A percentile compares a stretch with the other conserved stretches of the same genome.
Conservation (phyloP, 1,140 invertebrate species). For the Teleopsis dalmanni region DNA sequence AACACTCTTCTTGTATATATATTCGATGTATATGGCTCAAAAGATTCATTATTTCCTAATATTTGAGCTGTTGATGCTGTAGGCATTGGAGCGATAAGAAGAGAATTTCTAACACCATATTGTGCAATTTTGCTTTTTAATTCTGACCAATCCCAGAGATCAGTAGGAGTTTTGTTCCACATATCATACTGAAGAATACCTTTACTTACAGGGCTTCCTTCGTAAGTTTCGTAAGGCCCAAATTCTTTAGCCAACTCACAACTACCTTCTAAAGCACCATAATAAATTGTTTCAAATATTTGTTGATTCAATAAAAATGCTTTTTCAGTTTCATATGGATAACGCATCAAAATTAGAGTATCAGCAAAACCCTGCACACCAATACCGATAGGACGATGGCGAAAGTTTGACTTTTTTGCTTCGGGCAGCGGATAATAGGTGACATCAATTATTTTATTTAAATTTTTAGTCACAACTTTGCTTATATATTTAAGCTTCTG, state of each 20-base stretch:
- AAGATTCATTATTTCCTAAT: slow-evolving; percentile 96
- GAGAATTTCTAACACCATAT: slow-evolving; percentile 89
- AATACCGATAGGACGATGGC: slow-evolving; percentile 93
- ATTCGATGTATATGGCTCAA: slow-evolving; percentile 97
- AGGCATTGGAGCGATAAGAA: slow-evolving; percentile 96
- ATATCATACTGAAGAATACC: slow-evolving; percentile 98
- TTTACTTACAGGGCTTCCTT: slow-evolving; percentile 86
- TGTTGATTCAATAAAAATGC: slow-evolving; percentile 85
- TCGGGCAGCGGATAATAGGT: slow-evolving; percentile 94
- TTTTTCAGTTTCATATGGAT: slow-evolving; percentile 82
- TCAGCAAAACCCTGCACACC: slow-evolving; percentile 96
- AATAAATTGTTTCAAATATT: slow-evolving; percentile 99
- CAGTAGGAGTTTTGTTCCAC: slow-evolving; percentile 84
- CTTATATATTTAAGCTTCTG: slow-evolving; percentile 78
- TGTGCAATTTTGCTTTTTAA: slow-evolving; percentile 83
- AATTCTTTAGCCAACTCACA: slow-evolving; percentile 85
- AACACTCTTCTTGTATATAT: slow-evolving; percentile 91
- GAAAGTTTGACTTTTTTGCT: slow-evolving; percentile 79
- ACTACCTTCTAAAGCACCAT: slow-evolving; percentile 91
- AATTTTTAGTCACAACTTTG: slow-evolving; percentile 83
- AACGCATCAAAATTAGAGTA: slow-evolving; percentile 90
- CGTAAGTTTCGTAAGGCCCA: slow-evolving; percentile 87
- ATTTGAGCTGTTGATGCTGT: slow-evolving; percentile 99
- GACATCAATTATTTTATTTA: slow-evolving; percentile 97
- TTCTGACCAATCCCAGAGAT: slow-evolving; percentile 81